A percentile compares a stretch with the other conserved stretches of the same genome.
Conservation (phyloP, 2,113 vertebrate species). For the Chlamydotis undulata region DNA sequence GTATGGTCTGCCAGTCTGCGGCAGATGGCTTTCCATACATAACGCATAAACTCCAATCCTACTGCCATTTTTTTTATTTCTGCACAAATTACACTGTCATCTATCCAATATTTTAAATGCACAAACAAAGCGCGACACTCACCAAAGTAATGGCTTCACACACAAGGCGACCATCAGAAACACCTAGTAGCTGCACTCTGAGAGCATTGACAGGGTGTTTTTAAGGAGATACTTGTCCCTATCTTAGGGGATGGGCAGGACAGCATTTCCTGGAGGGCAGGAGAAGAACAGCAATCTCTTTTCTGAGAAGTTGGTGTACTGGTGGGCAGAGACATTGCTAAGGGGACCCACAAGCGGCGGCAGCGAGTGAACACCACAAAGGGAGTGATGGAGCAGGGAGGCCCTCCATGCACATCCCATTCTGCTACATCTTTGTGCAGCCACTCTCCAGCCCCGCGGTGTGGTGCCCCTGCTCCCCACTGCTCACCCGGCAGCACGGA, state of each 20-base stretch:
- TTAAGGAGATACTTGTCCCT: not conserved
- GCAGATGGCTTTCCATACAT: not conserved
- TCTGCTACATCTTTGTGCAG: rapidly evolving
- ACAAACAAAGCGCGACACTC: not conserved
- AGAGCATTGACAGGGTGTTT: not conserved
- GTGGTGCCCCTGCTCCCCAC: not conserved
- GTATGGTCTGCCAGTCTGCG: not conserved
- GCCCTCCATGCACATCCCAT: not conserved
- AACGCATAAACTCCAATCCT: not conserved
- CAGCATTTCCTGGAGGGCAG: not conserved
- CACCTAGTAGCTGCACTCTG: not conserved
- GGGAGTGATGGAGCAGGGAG: not conserved
- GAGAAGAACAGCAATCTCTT: not conserved
- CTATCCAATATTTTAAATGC: not conserved
- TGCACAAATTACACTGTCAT: conserved; percentile 5
- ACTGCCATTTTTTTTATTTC: conserved; percentile 43
- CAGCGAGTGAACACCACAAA: not conserved
- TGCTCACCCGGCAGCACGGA: not conserved
- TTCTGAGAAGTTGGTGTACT: not conserved
- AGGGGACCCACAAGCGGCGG: not conserved
- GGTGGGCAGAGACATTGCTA: not conserved
- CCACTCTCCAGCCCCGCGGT: not conserved
- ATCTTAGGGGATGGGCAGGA: not conserved
- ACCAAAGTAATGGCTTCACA: not conserved
- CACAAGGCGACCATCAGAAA: not conserved